A percentile compares a stretch with the other conserved stretches of the same genome.
Conservation (phyloP, 2,888 invertebrate genomes). For the Latrodectus elegans region DNA sequence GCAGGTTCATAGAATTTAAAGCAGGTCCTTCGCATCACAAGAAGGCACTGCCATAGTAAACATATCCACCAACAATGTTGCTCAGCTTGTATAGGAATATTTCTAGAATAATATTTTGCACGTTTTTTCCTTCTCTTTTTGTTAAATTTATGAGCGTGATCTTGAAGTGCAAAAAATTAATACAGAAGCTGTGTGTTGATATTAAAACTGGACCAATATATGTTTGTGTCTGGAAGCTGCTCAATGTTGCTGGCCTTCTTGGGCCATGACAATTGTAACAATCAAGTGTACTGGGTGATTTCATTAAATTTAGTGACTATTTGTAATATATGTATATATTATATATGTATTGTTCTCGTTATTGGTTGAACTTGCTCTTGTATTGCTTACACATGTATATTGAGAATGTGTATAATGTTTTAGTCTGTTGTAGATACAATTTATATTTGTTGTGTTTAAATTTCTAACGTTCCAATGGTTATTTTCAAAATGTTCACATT, state of each 20-base stretch:
- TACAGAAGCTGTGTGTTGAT: background rate
- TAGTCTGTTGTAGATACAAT: conserved; percentile 60
- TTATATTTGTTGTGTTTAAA: conserved; percentile 48
- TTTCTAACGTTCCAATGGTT: conserved; percentile 23
- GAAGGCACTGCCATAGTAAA: conserved; percentile 66
- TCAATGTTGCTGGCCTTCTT: conserved; percentile 57
- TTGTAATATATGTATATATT: conserved; percentile 66
- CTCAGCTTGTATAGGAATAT: conserved; percentile 67
- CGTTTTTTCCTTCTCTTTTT: conserved; percentile 35
- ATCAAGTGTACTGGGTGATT: conserved; percentile 60
- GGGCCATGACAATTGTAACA: conserved; percentile 60
- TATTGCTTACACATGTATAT: conserved; percentile 64
- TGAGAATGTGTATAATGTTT: conserved; percentile 46
- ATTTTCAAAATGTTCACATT: conserved; percentile 10
- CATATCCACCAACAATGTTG: conserved; percentile 66
- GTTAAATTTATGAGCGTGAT: conserved; percentile 5
- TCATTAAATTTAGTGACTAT: conserved; percentile 44
- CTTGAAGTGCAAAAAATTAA: background rate
- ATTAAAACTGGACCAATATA: conserved; percentile 46
- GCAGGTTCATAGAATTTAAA: conserved; percentile 32
- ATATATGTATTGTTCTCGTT: conserved; percentile 58
- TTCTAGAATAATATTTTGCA: conserved; percentile 50
- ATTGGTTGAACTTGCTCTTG: conserved; percentile 57
- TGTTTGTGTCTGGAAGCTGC: conserved; percentile 50
- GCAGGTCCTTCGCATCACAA: conserved; percentile 19